Conservation (phyloP, 2,888 invertebrate species). For the Encarsia formosa region DNA sequence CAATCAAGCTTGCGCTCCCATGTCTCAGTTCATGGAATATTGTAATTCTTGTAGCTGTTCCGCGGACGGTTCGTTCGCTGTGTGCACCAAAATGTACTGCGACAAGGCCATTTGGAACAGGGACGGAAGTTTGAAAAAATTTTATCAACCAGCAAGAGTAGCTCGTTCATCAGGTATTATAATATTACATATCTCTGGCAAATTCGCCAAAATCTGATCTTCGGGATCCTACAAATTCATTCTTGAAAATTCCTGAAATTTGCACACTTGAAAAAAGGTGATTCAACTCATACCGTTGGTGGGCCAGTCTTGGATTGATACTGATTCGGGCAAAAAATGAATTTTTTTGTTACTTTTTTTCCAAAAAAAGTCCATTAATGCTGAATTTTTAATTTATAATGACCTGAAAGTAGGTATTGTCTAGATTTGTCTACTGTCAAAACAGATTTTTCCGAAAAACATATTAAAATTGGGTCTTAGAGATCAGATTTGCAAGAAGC, state of each 20-base stretch:
- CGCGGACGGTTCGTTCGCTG: constrained; percentile 52
- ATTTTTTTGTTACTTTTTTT: no score
- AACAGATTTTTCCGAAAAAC: no score
- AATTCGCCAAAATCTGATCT: no score
- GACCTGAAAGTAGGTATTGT: no score
- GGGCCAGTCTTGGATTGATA: constrained; percentile 28
- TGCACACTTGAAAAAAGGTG: not conserved
- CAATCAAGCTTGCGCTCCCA: constrained; percentile 5
- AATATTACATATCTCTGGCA: no score
- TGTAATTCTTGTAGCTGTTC: constrained; percentile 57
- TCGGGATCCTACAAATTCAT: no score
- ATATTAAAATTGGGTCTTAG: no score
- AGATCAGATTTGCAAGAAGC: constrained; percentile 1
- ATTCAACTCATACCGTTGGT: not conserved
- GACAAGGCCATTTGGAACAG: constrained; percentile 1
- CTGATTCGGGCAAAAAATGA: no score
- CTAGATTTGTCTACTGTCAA: no score
- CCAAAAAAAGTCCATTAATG: no score
- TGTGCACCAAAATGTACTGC: constrained; percentile 50
- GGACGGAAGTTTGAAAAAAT: not conserved
- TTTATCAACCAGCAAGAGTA: no score
- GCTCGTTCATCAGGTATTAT: not conserved
- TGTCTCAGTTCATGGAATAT: constrained; percentile 32
- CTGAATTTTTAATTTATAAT: no score
- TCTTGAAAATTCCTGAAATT: not conserved